These are phyloP conservation scores for Himalopsyche kuldschensis DNA, from an alignment of 2,888 invertebrate genomes.

Conservation along the genomic window DNA sequence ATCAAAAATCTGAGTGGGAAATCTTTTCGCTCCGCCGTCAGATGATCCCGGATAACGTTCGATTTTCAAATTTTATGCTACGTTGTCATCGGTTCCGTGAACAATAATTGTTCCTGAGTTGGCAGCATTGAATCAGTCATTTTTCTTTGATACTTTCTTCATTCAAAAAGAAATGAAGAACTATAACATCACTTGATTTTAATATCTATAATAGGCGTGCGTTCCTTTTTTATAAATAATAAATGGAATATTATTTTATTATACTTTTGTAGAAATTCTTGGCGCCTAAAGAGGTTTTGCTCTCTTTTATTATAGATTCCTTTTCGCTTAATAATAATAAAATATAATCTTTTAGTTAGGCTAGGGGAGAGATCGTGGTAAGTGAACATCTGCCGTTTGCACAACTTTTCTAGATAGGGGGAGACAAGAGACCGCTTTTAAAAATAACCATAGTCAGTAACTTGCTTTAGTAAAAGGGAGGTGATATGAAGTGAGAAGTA, in stretches of 20 bases:
- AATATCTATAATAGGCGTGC: no score
- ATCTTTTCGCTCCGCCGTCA: background rate
- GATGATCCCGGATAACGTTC: background rate
- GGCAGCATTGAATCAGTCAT: no score
- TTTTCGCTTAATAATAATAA: background rate
- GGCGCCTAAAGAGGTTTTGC: background rate
- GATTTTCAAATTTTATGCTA: background rate
- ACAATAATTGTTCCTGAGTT: no score
- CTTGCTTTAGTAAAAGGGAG: background rate
- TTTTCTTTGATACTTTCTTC: no score
- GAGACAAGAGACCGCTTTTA: background rate
- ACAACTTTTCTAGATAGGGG: background rate
- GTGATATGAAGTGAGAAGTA: background rate
- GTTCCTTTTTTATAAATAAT: no score
- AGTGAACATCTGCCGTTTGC: slow-evolving; percentile 19
- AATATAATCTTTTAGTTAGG: background rate
- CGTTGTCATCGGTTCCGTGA: no score
- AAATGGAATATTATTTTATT: no score
- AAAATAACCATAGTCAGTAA: background rate
- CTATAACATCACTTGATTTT: no score
- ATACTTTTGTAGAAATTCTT: background rate
- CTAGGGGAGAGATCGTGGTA: background rate
- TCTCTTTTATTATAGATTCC: background rate
- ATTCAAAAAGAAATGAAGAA: no score
- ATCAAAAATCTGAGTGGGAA: slow-evolving; percentile 38